Percentiles rank a stretch among this genome's conserved stretches.
phyloP scores from a whole-genome alignment of 2,888 invertebrate genomes.

The Chrysolina americana region DNA sequence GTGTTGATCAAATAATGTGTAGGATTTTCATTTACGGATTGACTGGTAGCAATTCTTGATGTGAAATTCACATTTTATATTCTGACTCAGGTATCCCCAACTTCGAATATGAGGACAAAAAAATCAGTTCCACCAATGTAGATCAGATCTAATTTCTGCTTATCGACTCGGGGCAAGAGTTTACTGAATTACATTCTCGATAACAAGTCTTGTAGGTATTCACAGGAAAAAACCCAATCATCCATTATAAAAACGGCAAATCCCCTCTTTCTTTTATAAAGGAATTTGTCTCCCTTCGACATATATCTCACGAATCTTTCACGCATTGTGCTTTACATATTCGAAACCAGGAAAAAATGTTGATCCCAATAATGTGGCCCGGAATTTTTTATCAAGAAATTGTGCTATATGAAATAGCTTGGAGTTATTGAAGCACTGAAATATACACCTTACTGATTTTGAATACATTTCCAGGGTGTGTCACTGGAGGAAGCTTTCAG shows the following conservation, averaged over 20 bases:
- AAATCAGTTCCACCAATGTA: no score
- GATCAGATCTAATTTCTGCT: no score
- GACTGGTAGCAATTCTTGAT: no score
- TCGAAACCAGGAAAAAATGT: neutral
- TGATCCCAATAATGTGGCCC: constrained; percentile 14
- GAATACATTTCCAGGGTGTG: neutral
- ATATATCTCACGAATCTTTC: constrained; percentile 23
- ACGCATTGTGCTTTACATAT: constrained; percentile 13
- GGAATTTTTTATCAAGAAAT: neutral
- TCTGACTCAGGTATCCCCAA: no score
- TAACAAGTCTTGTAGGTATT: no score
- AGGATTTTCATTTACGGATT: no score
- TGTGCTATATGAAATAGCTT: constrained; percentile 21
- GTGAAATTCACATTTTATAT: no score
- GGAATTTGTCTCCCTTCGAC: neutral
- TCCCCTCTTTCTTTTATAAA: neutral
- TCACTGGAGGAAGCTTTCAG: neutral
- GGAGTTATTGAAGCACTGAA: neutral
- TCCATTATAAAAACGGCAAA: neutral
- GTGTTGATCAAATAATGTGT: no score
- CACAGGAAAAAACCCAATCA: no score
- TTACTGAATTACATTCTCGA: no score
- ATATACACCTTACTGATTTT: constrained; percentile 8
- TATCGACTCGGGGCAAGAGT: no score
- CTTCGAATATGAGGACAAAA: no score